Evolutionary conservation across 2,888 invertebrate genomes (phyloP), one percentile per base, ranked within the genome.

Genomic region (Temnothorax unifasciatus): DNA sequence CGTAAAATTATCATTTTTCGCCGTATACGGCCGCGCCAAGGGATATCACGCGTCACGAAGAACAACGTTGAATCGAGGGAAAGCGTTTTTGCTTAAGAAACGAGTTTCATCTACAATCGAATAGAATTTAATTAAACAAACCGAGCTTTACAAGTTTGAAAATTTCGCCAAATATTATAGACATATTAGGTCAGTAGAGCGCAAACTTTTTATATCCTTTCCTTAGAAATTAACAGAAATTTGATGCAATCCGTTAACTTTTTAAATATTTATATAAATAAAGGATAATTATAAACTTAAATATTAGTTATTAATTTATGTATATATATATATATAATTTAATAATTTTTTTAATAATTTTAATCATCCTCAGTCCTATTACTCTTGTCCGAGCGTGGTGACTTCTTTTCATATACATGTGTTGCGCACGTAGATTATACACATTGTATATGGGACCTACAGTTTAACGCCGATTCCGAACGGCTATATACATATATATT

Each of bases 1-100:
- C 74, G 74, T 68, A 75, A 50, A 68, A 83, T 63, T 34, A 77
- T 69, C 44, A 50, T 63, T 83, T 54, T 71, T 59, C 13, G 9
- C 54, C 44, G 69, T 44, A 29, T 9, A 75, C 21, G 63, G 18
- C 15, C 13, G 44, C 34, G 41, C 25, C 73, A 57, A 50, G 18
- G 25, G 18, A 61, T 21, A 34, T 18, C 18, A 3, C 57, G 34
- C 13, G 44, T n/a, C 9, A 38, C 29, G 21, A 52, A n/a, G 52
- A 64, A 64, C 11, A 61, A 34, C 1, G 41, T 34, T 21, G 21
- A 47, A 66, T n/a, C 25, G 25, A 66, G 41, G 41, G 41, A 44
- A 77, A 66, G 38, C 21, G 25, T 15, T 76, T 75, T 29, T 74
- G 29, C 4, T 41, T 44, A 61, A 61, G 47, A 74, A 74, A 74